Percentiles rank a stretch among this genome's conserved stretches.
phyloP scores from a whole-genome alignment of 2,888 invertebrate genomes.

The Rhorus exstirpatorius region DNA sequence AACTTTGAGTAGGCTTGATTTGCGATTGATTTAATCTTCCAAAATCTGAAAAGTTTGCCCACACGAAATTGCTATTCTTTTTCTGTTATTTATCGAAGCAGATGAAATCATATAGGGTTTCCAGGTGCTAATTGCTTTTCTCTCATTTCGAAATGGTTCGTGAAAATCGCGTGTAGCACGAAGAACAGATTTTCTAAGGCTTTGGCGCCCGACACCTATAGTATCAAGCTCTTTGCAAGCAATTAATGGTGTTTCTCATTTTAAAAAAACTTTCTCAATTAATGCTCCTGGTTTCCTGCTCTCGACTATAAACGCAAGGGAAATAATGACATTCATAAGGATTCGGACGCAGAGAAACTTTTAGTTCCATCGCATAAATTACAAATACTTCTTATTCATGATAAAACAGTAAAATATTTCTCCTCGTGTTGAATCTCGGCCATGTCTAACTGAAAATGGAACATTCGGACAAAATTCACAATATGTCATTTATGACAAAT shows the following conservation, averaged over 20 bases:
- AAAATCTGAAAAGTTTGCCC: not conserved
- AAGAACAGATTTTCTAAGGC: constrained; percentile 21
- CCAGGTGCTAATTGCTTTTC: not conserved
- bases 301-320: not conserved
- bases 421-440: no score
- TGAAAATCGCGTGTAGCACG: constrained; percentile 25
- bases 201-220: constrained; percentile 4
- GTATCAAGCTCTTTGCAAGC: not conserved
- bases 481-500: no score
- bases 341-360: no score
- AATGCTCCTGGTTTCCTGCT: not conserved
- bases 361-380: no score
- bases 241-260: constrained; percentile 5
- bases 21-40: not conserved
- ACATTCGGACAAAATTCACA: no score
- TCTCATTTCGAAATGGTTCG: not conserved
- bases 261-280: constrained; percentile 30
- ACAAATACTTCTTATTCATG: no score
- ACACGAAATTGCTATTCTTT: not conserved
- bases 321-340: no score
- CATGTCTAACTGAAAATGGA: no score
- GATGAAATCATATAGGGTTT: constrained; percentile 4
- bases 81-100: not conserved
- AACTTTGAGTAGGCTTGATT: not conserved
- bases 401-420: no score